A percentile compares a stretch with the other conserved stretches of the same genome.
phyloP scores from a whole-genome alignment of 2,113 vertebrate species.

The Piaya cayana region DNA sequence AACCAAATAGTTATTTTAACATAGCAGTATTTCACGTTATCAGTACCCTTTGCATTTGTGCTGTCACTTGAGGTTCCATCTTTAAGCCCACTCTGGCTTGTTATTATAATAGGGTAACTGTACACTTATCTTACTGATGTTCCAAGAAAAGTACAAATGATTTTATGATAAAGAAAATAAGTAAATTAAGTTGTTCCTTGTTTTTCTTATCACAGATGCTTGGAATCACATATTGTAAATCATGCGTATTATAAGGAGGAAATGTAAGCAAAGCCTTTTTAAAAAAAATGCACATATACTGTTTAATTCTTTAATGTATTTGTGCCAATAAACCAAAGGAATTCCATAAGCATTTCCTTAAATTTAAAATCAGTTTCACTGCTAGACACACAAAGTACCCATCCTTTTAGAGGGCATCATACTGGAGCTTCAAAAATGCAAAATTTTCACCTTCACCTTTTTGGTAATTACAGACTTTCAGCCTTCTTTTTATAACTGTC shows the following conservation, averaged over 20 bases:
- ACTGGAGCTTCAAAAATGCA: background rate
- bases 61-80: background rate
- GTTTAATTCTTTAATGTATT: background rate
- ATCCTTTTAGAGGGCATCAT: background rate
- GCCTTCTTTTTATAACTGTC: conserved; percentile 75
- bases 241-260: background rate
- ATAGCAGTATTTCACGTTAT: background rate
- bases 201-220: background rate
- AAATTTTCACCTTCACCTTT: background rate
- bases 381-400: background rate
- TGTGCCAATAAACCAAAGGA: background rate
- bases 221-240: background rate
- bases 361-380: background rate
- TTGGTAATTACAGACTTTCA: background rate
- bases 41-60: background rate
- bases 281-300: background rate
- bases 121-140: background rate
- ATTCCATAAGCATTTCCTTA: background rate
- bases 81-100: background rate
- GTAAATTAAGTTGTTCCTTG: background rate
- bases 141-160: background rate
- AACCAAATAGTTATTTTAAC: background rate
- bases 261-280: background rate
- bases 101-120: background rate
- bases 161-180: background rate